Conservation (phyloP, 2,797 vertebrate species). For the Ctenosaura bakeri region DNA sequence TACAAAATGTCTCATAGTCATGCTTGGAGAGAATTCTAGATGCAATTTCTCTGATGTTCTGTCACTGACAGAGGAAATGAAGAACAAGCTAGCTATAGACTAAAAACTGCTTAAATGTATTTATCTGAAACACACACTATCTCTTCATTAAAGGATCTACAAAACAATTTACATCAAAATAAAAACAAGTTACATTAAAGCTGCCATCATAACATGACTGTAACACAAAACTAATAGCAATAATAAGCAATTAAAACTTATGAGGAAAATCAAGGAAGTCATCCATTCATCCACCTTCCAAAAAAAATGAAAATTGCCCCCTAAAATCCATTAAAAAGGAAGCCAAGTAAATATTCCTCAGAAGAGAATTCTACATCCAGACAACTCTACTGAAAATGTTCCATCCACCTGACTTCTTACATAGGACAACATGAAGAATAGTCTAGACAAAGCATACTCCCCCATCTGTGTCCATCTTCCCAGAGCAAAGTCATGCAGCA, state of each 20-base stretch:
- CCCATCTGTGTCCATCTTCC: not conserved
- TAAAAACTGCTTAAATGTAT: not conserved
- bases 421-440: not conserved
- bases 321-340: not conserved
- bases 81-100: rapidly evolving
- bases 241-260: not conserved
- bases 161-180: not conserved
- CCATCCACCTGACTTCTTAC: not conserved
- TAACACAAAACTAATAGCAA: not conserved
- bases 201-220: not conserved
- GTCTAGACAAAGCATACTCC: too few species aligned
- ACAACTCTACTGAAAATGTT: too few species aligned
- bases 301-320: not conserved
- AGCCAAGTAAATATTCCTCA: not conserved
- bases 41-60: rapidly evolving
- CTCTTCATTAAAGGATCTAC: not conserved
- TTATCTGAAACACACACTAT: not conserved
- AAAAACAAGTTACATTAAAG: not conserved
- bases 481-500: not conserved
- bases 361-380: not conserved
- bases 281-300: not conserved
- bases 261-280: not conserved
- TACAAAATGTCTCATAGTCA: not conserved
- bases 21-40: not conserved
- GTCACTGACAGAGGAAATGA: not conserved